phyloP scores from a whole-genome alignment of 2,888 invertebrate species.

The Clistopyga incitator region DNA sequence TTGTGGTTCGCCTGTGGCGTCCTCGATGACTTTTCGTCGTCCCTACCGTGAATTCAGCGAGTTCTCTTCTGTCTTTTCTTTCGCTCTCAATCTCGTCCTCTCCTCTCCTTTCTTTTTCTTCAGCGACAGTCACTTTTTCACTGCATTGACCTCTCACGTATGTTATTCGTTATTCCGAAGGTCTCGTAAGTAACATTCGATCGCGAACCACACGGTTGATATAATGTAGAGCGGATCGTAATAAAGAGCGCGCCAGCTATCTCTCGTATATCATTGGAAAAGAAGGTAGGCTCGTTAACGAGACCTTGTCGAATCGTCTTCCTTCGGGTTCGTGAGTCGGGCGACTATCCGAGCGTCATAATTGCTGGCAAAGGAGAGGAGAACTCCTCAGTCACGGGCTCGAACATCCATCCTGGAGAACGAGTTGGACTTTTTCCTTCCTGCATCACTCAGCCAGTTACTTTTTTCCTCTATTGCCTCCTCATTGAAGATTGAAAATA shows the following conservation, averaged over 20 bases:
- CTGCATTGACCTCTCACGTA: not conserved
- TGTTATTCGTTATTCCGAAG: slow-evolving; percentile 22
- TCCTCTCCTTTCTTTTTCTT: not conserved
- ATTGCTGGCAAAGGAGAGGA: slow-evolving; percentile 11
- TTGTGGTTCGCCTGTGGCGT: slow-evolving; percentile 8
- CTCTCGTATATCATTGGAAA: slow-evolving; percentile 22
- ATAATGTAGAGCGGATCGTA: slow-evolving; percentile 30
- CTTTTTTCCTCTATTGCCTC: not conserved
- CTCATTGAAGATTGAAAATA: slow-evolving; percentile 3
- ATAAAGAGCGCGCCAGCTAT: slow-evolving; percentile 31
- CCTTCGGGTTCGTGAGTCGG: slow-evolving; percentile 10
- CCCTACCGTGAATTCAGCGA: slow-evolving; percentile 19
- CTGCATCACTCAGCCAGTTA: no score
- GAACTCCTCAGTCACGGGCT: slow-evolving; percentile 21
- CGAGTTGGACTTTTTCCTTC: not conserved
- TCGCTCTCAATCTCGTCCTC: not conserved
- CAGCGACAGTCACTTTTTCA: not conserved
- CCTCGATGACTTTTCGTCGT: slow-evolving; percentile 17
- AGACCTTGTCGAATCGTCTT: slow-evolving; percentile 40
- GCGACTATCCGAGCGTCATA: slow-evolving; percentile 25
- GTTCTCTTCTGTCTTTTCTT: slow-evolving; percentile 21
- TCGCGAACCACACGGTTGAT: slow-evolving; percentile 10
- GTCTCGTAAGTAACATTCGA: slow-evolving; percentile 22
- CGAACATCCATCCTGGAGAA: not conserved
- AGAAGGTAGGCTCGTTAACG: slow-evolving; percentile 46